phyloP scores from a whole-genome alignment of 1,140 invertebrate genomes.

The Gonioctena quinquepunctata region DNA sequence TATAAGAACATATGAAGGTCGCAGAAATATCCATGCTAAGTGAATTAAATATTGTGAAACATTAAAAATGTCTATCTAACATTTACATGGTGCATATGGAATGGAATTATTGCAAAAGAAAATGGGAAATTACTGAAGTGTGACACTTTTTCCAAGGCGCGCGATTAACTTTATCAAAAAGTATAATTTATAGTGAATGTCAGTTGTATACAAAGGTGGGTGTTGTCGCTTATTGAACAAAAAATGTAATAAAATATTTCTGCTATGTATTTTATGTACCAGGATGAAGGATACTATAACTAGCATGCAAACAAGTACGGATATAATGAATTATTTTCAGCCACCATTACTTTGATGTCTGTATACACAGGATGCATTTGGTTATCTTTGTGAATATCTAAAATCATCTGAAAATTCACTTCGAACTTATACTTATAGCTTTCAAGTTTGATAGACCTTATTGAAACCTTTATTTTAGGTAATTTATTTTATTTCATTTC shows the following conservation, averaged over 20 bases:
- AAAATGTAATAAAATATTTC: not conserved
- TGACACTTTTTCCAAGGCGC: slow-evolving; percentile 7
- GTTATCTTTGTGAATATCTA: too few relatives aligned
- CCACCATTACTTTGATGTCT: too few relatives aligned
- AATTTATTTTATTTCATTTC: too few relatives aligned
- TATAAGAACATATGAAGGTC: not conserved
- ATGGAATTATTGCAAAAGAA: slow-evolving; percentile 3
- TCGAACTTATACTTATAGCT: too few relatives aligned
- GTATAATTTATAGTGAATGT: not conserved
- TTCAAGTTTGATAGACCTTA: too few relatives aligned
- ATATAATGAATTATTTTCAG: too few relatives aligned
- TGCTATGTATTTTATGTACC: not conserved
- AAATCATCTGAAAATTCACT: too few relatives aligned
- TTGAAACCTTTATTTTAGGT: too few relatives aligned
- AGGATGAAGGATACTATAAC: too few relatives aligned
- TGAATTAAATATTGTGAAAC: not conserved
- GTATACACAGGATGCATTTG: too few relatives aligned
- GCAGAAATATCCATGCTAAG: not conserved
- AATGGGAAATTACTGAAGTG: slow-evolving; percentile 1
- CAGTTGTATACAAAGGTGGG: not conserved
- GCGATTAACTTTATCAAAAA: not conserved
- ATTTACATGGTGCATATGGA: not conserved
- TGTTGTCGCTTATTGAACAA: not conserved
- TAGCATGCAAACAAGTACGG: too few relatives aligned
- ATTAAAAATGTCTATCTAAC: not conserved